phyloP scores from a whole-genome alignment of 2,113 vertebrate species.

The Percina caprodes region DNA sequence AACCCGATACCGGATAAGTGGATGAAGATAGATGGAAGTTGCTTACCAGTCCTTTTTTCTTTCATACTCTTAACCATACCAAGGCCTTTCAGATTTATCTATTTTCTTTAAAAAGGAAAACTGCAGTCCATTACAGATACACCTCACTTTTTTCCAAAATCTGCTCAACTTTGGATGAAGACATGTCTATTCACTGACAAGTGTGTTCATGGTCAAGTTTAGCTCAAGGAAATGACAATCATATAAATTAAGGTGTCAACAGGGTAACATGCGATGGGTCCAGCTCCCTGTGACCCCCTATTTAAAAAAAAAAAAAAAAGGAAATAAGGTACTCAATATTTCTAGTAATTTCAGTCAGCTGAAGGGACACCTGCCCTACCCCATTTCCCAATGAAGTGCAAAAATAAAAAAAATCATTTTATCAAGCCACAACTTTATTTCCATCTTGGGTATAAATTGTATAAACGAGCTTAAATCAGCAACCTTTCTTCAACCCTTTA shows the following conservation, averaged over 20 bases:
- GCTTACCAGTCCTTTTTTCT: neutral
- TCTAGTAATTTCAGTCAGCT: neutral
- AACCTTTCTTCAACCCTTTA: conserved; percentile 84
- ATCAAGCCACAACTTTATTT: conserved; percentile 97
- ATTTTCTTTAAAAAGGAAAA: no score
- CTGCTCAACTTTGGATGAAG: no score
- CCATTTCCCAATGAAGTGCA: neutral
- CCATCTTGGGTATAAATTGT: conserved; percentile 95
- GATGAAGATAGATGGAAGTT: no score
- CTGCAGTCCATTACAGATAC: no score
- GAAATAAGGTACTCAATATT: neutral
- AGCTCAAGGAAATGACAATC: neutral
- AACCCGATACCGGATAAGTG: no score
- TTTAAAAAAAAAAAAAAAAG: neutral
- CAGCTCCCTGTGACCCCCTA: neutral
- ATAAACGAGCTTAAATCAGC: conserved; percentile 92
- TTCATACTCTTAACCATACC: neutral
- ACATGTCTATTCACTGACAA: no score
- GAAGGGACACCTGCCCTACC: no score
- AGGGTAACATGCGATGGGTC: neutral
- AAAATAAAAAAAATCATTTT: conserved; percentile 78
- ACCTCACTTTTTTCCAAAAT: no score
- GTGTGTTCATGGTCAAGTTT: neutral
- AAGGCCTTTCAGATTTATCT: neutral
- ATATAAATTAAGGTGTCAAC: no score